A percentile compares a stretch with the other conserved stretches of the same genome.
Evolutionary conservation across 2,113 vertebrate species (phyloP).

Genomic region (Peromyscus maniculatus): DNA sequence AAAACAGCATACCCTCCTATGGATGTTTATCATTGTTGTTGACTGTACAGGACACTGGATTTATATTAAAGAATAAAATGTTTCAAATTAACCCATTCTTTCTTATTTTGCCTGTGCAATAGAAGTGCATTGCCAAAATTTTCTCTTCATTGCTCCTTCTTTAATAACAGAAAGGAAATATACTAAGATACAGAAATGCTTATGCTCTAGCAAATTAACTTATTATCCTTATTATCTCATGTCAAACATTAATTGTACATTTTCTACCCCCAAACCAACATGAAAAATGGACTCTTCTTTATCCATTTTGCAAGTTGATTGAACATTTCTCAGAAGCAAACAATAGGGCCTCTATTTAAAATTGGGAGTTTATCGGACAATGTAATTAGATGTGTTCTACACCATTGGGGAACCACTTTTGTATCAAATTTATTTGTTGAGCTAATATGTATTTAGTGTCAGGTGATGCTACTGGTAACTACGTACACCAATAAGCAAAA

Average conservation of each 20-base stretch:
- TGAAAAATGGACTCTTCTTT: not conserved
- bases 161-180: not conserved
- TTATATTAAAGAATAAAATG: constrained; percentile 13
- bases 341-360: not conserved
- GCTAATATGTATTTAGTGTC: constrained; percentile 36
- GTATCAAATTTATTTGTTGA: constrained; percentile 51
- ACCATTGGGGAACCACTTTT: not conserved
- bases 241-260: not conserved
- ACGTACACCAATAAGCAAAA: not conserved
- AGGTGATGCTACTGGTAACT: not conserved
- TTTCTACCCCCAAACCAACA: not conserved
- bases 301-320: not conserved
- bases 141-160: not conserved
- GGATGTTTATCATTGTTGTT: not conserved
- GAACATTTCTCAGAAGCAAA: constrained; percentile 34
- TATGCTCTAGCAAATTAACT: not conserved
- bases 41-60: not conserved
- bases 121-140: not conserved
- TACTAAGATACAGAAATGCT: not conserved
- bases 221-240: not conserved
- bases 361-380: constrained; percentile 49
- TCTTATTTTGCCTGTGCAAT: not conserved
- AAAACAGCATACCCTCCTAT: not conserved
- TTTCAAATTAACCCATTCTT: constrained; percentile 18
- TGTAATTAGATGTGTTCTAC: not conserved